These are phyloP conservation scores for Ylistrum balloti DNA, from an alignment of 1,140 invertebrate genomes.

Conservation along the genomic window DNA sequence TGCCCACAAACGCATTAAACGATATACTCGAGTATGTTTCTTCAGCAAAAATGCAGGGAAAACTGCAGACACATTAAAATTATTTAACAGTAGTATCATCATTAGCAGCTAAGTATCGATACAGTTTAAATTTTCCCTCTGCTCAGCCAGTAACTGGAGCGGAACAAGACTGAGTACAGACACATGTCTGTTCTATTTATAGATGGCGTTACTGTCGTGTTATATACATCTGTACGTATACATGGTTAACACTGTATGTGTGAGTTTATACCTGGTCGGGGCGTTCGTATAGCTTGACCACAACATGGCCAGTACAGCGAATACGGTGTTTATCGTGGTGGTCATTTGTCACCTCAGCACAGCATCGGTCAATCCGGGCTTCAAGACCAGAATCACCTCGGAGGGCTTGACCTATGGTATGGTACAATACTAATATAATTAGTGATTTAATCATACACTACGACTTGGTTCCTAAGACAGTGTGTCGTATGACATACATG, in stretches of 20 bases:
- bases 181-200: not conserved
- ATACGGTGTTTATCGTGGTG: not conserved
- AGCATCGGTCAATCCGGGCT: slow-evolving; percentile 2
- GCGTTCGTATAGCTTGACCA: not conserved
- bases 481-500: not conserved
- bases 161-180: not conserved
- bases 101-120: no score
- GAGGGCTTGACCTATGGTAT: slow-evolving; percentile 49
- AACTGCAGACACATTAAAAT: no score
- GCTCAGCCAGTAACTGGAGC: not conserved
- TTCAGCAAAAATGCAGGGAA: no score
- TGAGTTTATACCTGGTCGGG: not conserved
- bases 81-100: no score
- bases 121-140: no score
- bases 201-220: not conserved
- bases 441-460: not conserved
- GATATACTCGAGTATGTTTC: no score
- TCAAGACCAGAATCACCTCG: slow-evolving; percentile 49
- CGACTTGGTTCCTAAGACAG: not conserved
- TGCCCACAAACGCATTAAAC: no score
- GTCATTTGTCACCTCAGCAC: not conserved
- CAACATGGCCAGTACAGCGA: not conserved
- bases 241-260: not conserved
- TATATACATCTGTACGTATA: not conserved
- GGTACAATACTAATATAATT: not conserved